Evolutionary conservation across 2,113 vertebrate genomes (phyloP), one percentile per base, ranked within the genome.

Genomic region (Urocynchramus pylzowi): DNA sequence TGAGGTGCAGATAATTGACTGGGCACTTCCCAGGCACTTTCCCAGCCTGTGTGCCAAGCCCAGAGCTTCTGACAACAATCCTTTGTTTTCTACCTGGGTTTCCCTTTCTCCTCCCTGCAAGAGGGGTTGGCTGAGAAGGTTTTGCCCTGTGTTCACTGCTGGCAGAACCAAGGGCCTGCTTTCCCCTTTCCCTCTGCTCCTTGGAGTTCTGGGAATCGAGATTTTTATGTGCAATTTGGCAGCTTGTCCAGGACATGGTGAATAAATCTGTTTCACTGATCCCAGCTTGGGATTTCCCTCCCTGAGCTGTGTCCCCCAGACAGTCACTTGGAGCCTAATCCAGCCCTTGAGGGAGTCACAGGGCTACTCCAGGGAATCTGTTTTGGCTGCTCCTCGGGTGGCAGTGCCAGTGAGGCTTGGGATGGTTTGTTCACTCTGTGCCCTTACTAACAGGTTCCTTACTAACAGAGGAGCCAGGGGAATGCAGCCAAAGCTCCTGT

Each of bases 201-300:
- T 7, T 27, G 71, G 78, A 64, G 87, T 61, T 50, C 74, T 4
- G 23, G 41, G 77, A 74, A 78, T 82, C 0, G 1, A 89, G 69
- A 93, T 75, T 74, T 78, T 87, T 42, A 41, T 37, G 70, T 75
- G 60, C 69, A 30, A 13, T 70, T 87, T 92, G 80, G 71, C 92
- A 92, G 90, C 89, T 47, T 44, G 60, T 54, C 59, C 14, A 3
- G 26, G 53, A 64, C 64, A 61, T 27, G 6, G 6, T 28, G 49
- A 75, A 71, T 63, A 78, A 79, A 92, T 31, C 17, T 68, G 57
- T 81, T 65, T 33, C 60, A 33, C 67, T 78, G 44, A 35, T 64
- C 56, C 60, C 73, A 59, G 73, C 60, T 52, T 76, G 56, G 86
- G 69, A 37, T 91, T 70, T 60, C n/a, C 42, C 45, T 42, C 33